phyloP scores from a whole-genome alignment of 2,888 invertebrate genomes.

The Drosophila tanythrix region DNA sequence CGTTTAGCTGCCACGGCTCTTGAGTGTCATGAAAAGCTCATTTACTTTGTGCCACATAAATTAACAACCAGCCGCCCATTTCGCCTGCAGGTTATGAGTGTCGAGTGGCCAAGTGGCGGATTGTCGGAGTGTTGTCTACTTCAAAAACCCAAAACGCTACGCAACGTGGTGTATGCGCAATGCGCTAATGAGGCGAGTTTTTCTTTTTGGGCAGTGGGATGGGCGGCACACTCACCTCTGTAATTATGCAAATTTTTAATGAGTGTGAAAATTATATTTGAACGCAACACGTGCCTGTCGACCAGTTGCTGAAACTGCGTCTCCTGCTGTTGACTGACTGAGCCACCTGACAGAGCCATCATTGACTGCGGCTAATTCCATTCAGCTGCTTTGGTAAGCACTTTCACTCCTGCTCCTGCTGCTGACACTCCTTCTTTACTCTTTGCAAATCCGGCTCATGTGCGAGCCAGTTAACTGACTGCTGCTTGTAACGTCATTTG shows the following conservation, averaged over 20 bases:
- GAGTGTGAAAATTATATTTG: slow-evolving; percentile 70
- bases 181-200: slow-evolving; percentile 60
- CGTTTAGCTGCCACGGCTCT: slow-evolving; percentile 50
- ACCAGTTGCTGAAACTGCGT: not conserved
- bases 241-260: slow-evolving; percentile 81
- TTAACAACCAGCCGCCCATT: slow-evolving; percentile 54
- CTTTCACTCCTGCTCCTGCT: slow-evolving; percentile 9
- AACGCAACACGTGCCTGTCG: slow-evolving; percentile 58
- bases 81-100: slow-evolving; percentile 42
- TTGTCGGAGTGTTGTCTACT: slow-evolving; percentile 46
- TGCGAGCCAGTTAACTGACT: slow-evolving; percentile 49
- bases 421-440: not conserved
- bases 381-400: slow-evolving; percentile 44
- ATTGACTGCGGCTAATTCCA: slow-evolving; percentile 67
- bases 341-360: slow-evolving; percentile 39
- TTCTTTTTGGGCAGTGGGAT: not conserved
- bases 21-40: slow-evolving; percentile 70
- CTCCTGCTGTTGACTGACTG: not conserved
- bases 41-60: slow-evolving; percentile 66
- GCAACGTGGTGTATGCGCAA: slow-evolving; percentile 51
- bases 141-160: slow-evolving; percentile 43
- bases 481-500: slow-evolving; percentile 62
- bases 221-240: slow-evolving; percentile 28
- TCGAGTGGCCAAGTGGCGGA: slow-evolving; percentile 17
- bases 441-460: slow-evolving; percentile 50